Conservation (phyloP, 2,888 invertebrate species). For the Tillus elongatus region DNA sequence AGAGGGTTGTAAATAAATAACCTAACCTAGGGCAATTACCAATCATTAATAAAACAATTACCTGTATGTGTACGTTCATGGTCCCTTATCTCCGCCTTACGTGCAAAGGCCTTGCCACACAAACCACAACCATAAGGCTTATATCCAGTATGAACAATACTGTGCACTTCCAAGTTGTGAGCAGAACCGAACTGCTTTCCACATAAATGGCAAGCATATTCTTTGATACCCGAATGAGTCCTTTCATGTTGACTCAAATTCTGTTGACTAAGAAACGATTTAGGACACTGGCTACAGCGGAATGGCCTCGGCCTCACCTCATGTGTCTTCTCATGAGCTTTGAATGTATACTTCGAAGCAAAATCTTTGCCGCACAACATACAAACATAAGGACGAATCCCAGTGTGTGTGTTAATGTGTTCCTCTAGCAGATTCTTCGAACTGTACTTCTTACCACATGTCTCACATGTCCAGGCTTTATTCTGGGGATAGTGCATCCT, state of each 20-base stretch:
- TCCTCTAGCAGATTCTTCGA: slow-evolving; percentile 62
- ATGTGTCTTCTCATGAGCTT: slow-evolving; percentile 69
- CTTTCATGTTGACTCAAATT: slow-evolving; percentile 67
- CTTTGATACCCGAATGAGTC: slow-evolving; percentile 62
- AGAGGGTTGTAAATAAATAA: too few species aligned
- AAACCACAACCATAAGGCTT: slow-evolving; percentile 61
- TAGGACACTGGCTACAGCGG: slow-evolving; percentile 57
- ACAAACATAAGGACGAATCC: slow-evolving; percentile 59
- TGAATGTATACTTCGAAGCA: slow-evolving; percentile 69
- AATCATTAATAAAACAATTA: too few species aligned
- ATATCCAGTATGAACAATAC: slow-evolving; percentile 67
- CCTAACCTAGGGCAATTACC: too few species aligned
- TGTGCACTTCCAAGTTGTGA: slow-evolving; percentile 64
- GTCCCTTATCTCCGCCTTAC: slow-evolving; percentile 69
- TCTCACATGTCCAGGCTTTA: slow-evolving; percentile 54
- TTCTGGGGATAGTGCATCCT: slow-evolving; percentile 54
- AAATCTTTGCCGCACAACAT: slow-evolving; percentile 60
- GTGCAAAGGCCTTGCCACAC: slow-evolving; percentile 67
- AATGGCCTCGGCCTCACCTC: slow-evolving; percentile 58
- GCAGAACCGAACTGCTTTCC: slow-evolving; percentile 71
- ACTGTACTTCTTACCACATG: slow-evolving; percentile 59
- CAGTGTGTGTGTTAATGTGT: slow-evolving; percentile 63
- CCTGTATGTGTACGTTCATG: slow-evolving; percentile 74
- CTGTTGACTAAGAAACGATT: slow-evolving; percentile 67
- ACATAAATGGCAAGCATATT: slow-evolving; percentile 59